Evolutionary conservation across 2,888 invertebrate genomes (phyloP).

Genomic region (Dexiosoma caninum): DNA sequence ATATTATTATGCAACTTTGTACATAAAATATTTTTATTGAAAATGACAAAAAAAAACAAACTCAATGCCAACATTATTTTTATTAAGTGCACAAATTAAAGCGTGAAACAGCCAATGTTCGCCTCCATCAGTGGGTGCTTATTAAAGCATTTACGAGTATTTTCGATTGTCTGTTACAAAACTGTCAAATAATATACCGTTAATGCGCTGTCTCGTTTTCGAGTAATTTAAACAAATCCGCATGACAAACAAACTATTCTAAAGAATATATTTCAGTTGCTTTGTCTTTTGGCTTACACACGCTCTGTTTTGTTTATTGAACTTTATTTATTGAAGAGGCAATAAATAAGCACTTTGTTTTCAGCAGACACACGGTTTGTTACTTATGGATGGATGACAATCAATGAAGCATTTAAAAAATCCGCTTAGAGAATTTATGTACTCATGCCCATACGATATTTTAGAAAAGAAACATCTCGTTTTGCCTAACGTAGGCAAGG

Average conservation of each 20-base stretch:
- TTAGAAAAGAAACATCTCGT: no score
- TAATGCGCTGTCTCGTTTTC: neutral
- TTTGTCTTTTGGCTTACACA: neutral
- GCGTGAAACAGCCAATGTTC: neutral
- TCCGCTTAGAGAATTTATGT: no score
- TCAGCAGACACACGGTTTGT: neutral
- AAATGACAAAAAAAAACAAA: neutral
- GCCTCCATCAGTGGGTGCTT: slow-evolving; percentile 6
- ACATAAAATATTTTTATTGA: neutral
- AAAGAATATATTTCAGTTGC: neutral
- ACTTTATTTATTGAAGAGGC: neutral
- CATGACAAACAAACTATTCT: neutral
- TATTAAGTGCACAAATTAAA: neutral
- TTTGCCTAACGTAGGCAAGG: no score
- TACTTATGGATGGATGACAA: no score
- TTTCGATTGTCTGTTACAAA: neutral
- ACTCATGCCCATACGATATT: no score
- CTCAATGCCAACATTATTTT: slow-evolving; percentile 18
- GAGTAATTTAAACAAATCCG: neutral
- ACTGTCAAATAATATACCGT: neutral
- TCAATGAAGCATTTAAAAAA: no score
- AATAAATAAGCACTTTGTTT: neutral
- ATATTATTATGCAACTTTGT: slow-evolving; percentile 18
- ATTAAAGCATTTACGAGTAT: neutral
- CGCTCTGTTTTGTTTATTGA: neutral